A percentile compares a stretch with the other conserved stretches of the same genome.
Evolutionary conservation across 1,140 invertebrate genomes (phyloP).

Genomic region (Hycleus cichorii): DNA sequence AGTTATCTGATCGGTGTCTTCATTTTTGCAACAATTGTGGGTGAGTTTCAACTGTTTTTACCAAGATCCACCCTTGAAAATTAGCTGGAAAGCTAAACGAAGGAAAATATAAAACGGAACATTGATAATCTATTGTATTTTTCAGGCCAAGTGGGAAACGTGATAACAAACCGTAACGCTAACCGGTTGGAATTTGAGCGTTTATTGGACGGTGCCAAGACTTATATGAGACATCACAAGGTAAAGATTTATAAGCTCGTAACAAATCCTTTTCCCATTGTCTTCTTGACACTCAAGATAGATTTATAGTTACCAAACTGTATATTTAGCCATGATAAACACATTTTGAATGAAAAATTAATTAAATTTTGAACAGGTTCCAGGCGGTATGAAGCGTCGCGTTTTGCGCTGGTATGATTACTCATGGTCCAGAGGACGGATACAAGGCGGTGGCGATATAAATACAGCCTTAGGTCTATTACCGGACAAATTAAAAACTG

Average conservation of each 20-base stretch:
- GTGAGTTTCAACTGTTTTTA: constrained; percentile 44
- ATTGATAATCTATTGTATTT: neutral
- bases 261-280: too few relatives aligned
- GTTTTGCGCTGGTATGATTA: constrained; percentile 97
- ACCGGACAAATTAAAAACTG: constrained; percentile 94
- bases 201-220: constrained; percentile 89
- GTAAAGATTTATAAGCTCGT: constrained; percentile 33
- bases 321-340: neutral
- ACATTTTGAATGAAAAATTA: neutral
- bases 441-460: constrained; percentile 92
- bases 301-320: neutral
- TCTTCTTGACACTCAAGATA: neutral
- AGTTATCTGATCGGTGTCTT: constrained; percentile 96
- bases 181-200: constrained; percentile 92
- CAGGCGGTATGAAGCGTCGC: constrained; percentile 85
- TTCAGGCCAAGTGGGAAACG: constrained; percentile 89
- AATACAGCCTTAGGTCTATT: constrained; percentile 87
- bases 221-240: constrained; percentile 96
- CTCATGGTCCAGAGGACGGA: constrained; percentile 92
- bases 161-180: constrained; percentile 95
- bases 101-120: too few relatives aligned
- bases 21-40: constrained; percentile 97
- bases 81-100: too few relatives aligned
- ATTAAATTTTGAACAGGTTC: constrained; percentile 58
- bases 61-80: too few relatives aligned